phyloP scores from a whole-genome alignment of 2,797 vertebrate species.

The Hephaestus fuliginosus region DNA sequence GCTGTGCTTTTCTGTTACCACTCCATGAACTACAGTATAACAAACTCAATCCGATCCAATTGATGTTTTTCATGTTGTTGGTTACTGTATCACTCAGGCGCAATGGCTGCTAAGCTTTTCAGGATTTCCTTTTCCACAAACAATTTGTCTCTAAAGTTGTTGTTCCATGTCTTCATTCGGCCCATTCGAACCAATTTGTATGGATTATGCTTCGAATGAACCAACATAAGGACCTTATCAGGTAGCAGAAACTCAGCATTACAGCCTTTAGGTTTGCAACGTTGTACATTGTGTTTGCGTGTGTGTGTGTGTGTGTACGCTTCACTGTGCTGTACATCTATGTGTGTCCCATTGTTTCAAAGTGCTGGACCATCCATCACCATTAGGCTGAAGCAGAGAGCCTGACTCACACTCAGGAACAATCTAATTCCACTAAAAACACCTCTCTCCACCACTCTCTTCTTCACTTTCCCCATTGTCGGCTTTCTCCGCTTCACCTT shows the following conservation, averaged over 20 bases:
- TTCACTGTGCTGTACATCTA: constrained; percentile 51
- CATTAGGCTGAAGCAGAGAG: constrained; percentile 75
- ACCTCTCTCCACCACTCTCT: constrained; percentile 69
- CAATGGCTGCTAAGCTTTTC: neutral
- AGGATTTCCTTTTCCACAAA: neutral
- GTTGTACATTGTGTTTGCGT: constrained; percentile 28
- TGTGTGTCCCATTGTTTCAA: constrained; percentile 79
- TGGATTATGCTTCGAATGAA: neutral
- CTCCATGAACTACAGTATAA: neutral
- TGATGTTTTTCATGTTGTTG: constrained; percentile 8
- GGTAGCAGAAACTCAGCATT: constrained; percentile 12
- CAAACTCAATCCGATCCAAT: neutral
- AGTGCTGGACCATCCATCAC: constrained; percentile 80
- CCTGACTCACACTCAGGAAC: constrained; percentile 80
- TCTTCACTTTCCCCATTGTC: constrained; percentile 66
- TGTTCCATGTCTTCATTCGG: neutral
- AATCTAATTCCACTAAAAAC: constrained; percentile 83
- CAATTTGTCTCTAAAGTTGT: neutral
- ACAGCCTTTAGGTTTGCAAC: constrained; percentile 14
- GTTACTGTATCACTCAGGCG: constrained; percentile 8
- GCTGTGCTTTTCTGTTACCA: neutral
- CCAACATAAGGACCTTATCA: constrained; percentile 3
- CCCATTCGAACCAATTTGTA: constrained; percentile 5
- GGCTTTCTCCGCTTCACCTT: constrained; percentile 58
- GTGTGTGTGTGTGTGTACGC: constrained; percentile 17